Base-by-base conservation (phyloP, 2,113 vertebrate genomes). In the Oceanites oceanicus region DNA sequence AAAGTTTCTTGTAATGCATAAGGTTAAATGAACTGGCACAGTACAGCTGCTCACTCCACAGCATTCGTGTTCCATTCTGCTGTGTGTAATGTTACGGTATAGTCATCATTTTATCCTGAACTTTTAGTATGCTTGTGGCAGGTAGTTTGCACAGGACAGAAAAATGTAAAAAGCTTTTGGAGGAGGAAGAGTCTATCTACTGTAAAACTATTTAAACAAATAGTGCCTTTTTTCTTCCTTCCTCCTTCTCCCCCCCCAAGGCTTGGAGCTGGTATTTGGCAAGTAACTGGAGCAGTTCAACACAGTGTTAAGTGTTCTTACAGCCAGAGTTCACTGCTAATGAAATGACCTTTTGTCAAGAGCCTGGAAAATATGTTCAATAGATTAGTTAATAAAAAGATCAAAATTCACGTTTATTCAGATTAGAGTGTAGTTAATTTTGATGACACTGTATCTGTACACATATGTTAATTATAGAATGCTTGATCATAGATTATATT, bases 401-500 rank as follows among this genome's bases (percentile, higher is more conserved):
- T 63, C 42, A 26, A 62, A 78, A 77, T 27, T 85, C 58, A 6
- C 44, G 40, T 61, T 56, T 81, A 9, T 7, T 18, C 32, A 49
- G 59, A 61, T 75, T 38, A 36, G 10, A 66, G 42, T 12, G 13
- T 5, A 22, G 65, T 66, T 77, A 73, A 56, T 94, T 89, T 68
- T 65, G 70, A 32, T 92, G 66, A n/a, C 70, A 65, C n/a, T 1
- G 0, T 63, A 20, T 92, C 75, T 86, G 65, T 78, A 93, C 91
- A 84, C 89, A 45, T 32, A 29, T 19, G 47, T 75, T 93, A 95
- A 96, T 92, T 96, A 91, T 58, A 92, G 61, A 74, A 52, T 6
- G 38, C 42, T 78, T 74, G 32, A 63, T 88, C 86, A 55, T 73
- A 87, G 88, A 40, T 74, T 78, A 13, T 58, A 15, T 52, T 53